A percentile compares a stretch with the other conserved stretches of the same genome.
These are phyloP conservation scores for Drosophila gaucha DNA, from an alignment of 2,888 invertebrate species.

Conservation along the genomic window DNA sequence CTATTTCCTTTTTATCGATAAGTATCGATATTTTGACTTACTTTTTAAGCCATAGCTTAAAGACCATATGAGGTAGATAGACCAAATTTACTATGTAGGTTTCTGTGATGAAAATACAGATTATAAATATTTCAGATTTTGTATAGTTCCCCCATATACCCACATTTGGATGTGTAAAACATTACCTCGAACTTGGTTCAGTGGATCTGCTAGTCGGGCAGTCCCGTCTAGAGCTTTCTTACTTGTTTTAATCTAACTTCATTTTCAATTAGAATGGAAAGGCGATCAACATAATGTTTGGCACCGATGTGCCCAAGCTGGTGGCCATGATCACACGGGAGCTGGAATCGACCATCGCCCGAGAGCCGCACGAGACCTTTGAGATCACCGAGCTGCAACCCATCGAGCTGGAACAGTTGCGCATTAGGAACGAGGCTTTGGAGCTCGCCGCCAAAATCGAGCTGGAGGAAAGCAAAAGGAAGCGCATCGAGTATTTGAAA, in stretches of 20 bases:
- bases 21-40: no score
- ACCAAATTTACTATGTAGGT: no score
- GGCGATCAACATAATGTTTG: slow-evolving; percentile 92
- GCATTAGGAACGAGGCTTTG: slow-evolving; percentile 66
- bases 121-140: no score
- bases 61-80: no score
- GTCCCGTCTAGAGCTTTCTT: background rate
- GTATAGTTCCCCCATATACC: no score
- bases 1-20: no score
- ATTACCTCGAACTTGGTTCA: no score
- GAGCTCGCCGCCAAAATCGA: slow-evolving; percentile 77
- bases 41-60: no score
- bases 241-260: background rate
- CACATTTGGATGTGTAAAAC: no score
- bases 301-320: slow-evolving; percentile 93
- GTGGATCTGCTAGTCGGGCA: background rate
- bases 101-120: no score
- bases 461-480: slow-evolving; percentile 70
- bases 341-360: slow-evolving; percentile 86
- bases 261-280: slow-evolving; percentile 87
- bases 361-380: slow-evolving; percentile 74
- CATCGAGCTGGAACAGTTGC: slow-evolving; percentile 85
- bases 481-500: slow-evolving; percentile 78
- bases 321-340: slow-evolving; percentile 90
- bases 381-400: slow-evolving; percentile 85